Evolutionary conservation across 2,797 vertebrate genomes (phyloP), one percentile per base, ranked within the genome.

Genomic region (Eidolon dupreanum): DNA sequence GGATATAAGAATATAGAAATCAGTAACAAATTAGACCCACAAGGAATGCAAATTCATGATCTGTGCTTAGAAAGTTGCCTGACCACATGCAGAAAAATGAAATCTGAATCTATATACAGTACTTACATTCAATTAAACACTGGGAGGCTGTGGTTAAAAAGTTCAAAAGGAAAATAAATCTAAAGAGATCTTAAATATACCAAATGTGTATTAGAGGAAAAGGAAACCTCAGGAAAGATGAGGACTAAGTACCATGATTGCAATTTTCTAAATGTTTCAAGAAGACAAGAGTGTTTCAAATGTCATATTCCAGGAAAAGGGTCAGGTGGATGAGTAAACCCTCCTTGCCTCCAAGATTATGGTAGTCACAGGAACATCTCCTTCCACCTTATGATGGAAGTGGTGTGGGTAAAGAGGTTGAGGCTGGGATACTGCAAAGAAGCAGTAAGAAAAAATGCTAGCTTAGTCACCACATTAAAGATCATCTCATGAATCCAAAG

Each of bases 251-350:
- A 8, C 33, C 41, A 46, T 59, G 78, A 89, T 2, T 41, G 41
- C 31, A 59, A 59, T 85, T 88, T 88, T 88, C 53, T 93, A 94
- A 79, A 82, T 49, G n/a, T 78, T 77, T 57, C 51, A 66, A 59
- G 20, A 55, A 43, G 74, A 59, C 24, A 75, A 49, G 33, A 84
- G 26, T 36, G 26, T 90, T 93, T 93, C 46, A 82, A 61, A 88
- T 81, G 53, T 51, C 53, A 26, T 31, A 90, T 77, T 94, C 24
- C 28, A 70, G 55, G 28, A 36, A 75, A 81, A 31, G 55, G 26
- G 8, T 38, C 36, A 71, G 19, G 26, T 26, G 12, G 66, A 61
- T 41, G 86, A 85, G 36, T 36, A 75, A 85, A 73, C 17, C 33
- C 51, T 51, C 3, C 3, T 13, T 36, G 24, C 16, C 12, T 22